phyloP scores from a whole-genome alignment of 2,113 vertebrate genomes.

The Candoia aspera region DNA sequence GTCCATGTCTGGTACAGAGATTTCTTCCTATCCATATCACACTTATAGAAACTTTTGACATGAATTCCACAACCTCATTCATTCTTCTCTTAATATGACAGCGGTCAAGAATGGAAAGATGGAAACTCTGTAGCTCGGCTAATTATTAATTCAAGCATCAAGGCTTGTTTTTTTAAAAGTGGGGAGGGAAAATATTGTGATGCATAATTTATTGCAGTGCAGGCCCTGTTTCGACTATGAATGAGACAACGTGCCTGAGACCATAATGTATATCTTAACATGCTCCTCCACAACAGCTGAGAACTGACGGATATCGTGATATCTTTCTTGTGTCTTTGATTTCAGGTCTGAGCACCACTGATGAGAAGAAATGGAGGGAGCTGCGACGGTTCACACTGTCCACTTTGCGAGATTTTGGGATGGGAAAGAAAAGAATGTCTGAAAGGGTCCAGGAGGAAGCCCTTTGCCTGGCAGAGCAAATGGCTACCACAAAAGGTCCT shows the following conservation, averaged over 20 bases:
- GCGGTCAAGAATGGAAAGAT: background rate
- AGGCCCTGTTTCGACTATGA: background rate
- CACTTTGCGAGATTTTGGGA: constrained; percentile 57
- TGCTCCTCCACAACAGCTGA: background rate
- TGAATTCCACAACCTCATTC: background rate
- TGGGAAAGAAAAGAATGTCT: constrained; percentile 62
- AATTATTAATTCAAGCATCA: background rate
- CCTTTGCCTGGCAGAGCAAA: constrained; percentile 45
- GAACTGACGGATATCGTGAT: background rate
- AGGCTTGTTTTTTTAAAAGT: background rate
- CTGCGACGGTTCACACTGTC: constrained; percentile 64
- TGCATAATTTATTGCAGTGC: no score
- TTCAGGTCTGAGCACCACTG: constrained; percentile 55
- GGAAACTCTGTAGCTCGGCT: background rate
- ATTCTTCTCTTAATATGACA: no score
- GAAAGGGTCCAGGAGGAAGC: constrained; percentile 62
- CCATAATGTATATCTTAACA: background rate
- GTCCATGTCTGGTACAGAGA: background rate
- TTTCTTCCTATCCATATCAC: background rate
- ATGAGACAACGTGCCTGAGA: background rate
- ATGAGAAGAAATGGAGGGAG: constrained; percentile 55
- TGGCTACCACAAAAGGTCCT: constrained; percentile 43
- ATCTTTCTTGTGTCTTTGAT: background rate
- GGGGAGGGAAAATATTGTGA: background rate
- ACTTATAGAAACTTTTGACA: background rate